phyloP scores from a whole-genome alignment of 30 jellyfish, hydroid and myxozoan genomes.

The Aurelia coerulea region DNA sequence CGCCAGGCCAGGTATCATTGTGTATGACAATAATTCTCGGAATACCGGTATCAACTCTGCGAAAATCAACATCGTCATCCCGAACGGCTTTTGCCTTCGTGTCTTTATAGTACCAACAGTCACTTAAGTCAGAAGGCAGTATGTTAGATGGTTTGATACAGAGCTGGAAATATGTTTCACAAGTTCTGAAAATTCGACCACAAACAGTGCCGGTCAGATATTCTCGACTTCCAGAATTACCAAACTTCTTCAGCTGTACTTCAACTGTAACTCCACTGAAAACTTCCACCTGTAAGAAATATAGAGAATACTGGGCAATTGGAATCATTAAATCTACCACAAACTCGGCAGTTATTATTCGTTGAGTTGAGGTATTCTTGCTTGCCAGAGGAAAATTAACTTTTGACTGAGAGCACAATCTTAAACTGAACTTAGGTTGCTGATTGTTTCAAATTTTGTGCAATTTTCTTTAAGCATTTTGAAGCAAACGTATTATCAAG shows the following conservation, averaged over 20 bases:
- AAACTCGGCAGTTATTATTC: too few species aligned
- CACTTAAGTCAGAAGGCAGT: neutral
- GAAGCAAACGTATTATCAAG: too few species aligned
- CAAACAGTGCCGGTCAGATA: neutral
- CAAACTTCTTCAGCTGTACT: neutral
- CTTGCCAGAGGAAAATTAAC: neutral
- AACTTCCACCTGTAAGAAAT: neutral
- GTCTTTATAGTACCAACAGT: slow-evolving; percentile 8
- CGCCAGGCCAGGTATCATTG: slow-evolving; percentile 38
- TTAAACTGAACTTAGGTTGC: too few species aligned
- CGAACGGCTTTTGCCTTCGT: neutral
- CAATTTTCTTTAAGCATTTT: too few species aligned
- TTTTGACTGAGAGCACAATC: neutral
- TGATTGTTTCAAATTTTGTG: too few species aligned
- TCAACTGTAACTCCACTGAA: slow-evolving; percentile 4
- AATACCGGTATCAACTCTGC: slow-evolving; percentile 2
- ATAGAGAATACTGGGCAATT: neutral
- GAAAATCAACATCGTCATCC: neutral
- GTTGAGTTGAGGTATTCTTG: too few species aligned
- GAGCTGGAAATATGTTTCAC: slow-evolving; percentile 11
- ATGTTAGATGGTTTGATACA: slow-evolving; percentile 23
- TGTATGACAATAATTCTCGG: neutral
- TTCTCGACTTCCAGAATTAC: neutral
- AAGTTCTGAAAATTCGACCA: neutral
- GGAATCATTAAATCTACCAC: too few species aligned